These are phyloP conservation scores for Frieseomelitta varia DNA, from an alignment of 1,140 invertebrate species.

Conservation along the genomic window DNA sequence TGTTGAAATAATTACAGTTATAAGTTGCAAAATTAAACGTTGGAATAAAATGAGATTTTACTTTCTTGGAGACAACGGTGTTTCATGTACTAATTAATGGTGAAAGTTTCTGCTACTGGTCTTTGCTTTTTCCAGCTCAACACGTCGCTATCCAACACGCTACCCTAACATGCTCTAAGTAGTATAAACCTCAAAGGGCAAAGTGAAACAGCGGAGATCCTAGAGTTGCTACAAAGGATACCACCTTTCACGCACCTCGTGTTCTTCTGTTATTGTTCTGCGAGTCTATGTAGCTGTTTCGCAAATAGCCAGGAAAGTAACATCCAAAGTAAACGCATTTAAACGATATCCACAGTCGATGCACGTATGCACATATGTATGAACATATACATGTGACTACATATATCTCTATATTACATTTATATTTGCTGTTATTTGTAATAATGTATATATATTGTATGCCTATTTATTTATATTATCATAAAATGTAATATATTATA, in stretches of 20 bases:
- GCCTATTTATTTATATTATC: no score
- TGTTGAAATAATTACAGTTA: no score
- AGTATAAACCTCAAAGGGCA: constrained; percentile 25
- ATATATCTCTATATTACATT: not conserved
- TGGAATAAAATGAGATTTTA: no score
- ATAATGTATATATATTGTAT: no score
- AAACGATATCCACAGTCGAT: not conserved
- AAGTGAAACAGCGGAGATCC: constrained; percentile 19
- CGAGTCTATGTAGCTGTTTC: not conserved
- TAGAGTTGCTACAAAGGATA: constrained; percentile 18
- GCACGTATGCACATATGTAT: no score
- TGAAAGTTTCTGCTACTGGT: not conserved
- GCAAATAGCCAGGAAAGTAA: not conserved
- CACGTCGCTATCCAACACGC: not conserved
- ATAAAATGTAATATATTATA: no score
- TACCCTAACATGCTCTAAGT: constrained; percentile 10
- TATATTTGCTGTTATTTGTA: not conserved
- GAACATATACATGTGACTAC: not conserved
- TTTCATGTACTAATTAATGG: no score
- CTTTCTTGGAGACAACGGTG: no score
- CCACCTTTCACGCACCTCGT: not conserved
- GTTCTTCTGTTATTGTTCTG: constrained; percentile 14
- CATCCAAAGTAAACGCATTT: not conserved
- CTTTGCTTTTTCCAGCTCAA: constrained; percentile 15
- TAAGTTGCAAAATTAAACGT: not conserved